Evolutionary conservation across 2,113 vertebrate genomes (phyloP).

Genomic region (Egretta garzetta): DNA sequence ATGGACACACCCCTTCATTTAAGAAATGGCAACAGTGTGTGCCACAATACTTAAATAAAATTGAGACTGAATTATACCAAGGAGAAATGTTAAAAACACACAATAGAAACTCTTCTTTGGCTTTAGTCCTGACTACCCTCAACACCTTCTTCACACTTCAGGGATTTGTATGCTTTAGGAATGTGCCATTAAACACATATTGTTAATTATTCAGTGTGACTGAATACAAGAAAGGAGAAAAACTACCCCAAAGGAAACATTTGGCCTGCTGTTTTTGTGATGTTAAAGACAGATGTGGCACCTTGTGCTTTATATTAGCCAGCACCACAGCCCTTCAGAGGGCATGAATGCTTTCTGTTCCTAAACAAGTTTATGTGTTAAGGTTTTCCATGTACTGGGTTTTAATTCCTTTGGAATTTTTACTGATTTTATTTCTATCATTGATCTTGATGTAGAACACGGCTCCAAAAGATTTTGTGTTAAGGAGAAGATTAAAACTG

Average conservation of each 20-base stretch:
- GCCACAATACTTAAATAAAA: neutral
- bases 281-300: neutral
- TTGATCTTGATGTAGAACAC: neutral
- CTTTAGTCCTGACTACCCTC: neutral
- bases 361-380: neutral
- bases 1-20: neutral
- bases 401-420: neutral
- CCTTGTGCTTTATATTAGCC: neutral
- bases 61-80: neutral
- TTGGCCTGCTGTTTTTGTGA: neutral
- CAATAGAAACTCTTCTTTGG: neutral
- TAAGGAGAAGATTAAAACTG: neutral
- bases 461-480: fast-evolving
- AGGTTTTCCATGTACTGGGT: neutral
- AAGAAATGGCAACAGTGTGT: neutral
- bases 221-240: neutral
- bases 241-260: neutral
- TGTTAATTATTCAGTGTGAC: neutral
- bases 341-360: neutral
- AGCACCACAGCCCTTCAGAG: neutral
- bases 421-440: neutral
- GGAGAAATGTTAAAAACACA: neutral
- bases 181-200: neutral
- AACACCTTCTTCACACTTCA: neutral
- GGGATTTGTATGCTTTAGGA: neutral